Evolutionary conservation across 2,113 vertebrate genomes (phyloP).

Genomic region (Sturnus vulgaris): DNA sequence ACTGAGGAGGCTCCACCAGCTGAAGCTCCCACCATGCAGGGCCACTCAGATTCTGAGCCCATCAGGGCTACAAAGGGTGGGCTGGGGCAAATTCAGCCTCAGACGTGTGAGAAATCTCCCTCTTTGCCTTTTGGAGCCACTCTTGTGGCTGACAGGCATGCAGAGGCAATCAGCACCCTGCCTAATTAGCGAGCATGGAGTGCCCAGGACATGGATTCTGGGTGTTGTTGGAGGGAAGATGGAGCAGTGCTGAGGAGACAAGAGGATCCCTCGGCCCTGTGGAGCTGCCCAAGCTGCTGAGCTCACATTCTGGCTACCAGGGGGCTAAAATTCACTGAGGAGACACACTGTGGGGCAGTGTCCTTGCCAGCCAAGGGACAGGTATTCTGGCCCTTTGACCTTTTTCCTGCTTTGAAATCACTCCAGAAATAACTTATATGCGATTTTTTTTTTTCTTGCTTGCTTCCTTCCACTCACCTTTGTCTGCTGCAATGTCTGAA

Average conservation of each 20-base stretch:
- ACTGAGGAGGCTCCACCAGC: not conserved
- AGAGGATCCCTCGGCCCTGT: not conserved
- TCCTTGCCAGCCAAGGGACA: not conserved
- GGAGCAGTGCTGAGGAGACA: not conserved
- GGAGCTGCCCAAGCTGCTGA: not conserved
- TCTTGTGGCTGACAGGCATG: not conserved
- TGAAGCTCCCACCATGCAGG: not conserved
- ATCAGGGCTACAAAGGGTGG: not conserved
- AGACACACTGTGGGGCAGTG: not conserved
- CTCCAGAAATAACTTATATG: not conserved
- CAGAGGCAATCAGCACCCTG: not conserved
- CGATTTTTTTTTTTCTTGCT: not conserved
- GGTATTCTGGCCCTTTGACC: not conserved
- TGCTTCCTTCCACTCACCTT: not conserved
- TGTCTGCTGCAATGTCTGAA: not conserved
- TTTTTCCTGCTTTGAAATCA: not conserved
- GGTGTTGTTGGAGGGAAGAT: rapidly evolving
- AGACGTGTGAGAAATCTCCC: not conserved
- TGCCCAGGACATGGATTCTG: not conserved
- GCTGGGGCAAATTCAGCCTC: not conserved
- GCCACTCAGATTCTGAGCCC: not conserved
- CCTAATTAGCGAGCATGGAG: not conserved
- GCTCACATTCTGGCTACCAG: not conserved
- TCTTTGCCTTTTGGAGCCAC: not conserved
- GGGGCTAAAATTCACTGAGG: not conserved